Conservation (phyloP, 2,888 invertebrate genomes). For the Drosophila seclusa region DNA sequence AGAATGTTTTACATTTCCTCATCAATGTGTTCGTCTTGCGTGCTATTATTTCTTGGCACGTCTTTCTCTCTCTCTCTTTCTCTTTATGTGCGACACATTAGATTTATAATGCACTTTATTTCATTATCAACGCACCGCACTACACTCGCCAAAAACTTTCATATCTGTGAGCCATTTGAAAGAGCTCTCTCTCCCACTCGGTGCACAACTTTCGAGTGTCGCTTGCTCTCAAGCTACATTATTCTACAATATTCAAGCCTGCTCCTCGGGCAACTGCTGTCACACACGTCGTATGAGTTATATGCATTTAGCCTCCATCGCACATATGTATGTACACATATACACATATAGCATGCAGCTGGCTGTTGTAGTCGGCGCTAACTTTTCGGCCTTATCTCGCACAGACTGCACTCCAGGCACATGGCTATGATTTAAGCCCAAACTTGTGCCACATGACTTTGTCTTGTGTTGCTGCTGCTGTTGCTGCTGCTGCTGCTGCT, state of each 20-base stretch:
- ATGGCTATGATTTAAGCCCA: constrained; percentile 66
- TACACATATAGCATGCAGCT: constrained; percentile 10
- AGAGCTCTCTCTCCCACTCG: not conserved
- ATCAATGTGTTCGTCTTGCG: not conserved
- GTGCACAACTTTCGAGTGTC: constrained; percentile 34
- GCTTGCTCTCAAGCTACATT: constrained; percentile 8
- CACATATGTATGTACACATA: constrained; percentile 16
- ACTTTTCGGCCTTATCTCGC: constrained; percentile 64
- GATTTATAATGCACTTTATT: constrained; percentile 40
- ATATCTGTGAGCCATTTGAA: constrained; percentile 38
- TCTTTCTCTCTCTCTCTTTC: not conserved
- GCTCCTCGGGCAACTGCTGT: constrained; percentile 53
- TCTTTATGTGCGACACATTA: constrained; percentile 2
- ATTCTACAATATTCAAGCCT: constrained; percentile 11
- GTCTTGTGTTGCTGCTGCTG: constrained; percentile 30
- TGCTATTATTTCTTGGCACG: constrained; percentile 17
- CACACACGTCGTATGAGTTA: constrained; percentile 70
- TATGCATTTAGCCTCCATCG: constrained; percentile 46
- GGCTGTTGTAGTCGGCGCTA: constrained; percentile 42
- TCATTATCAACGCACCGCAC: constrained; percentile 39
- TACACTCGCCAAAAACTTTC: constrained; percentile 28
- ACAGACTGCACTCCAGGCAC: constrained; percentile 68
- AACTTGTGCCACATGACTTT: constrained; percentile 61
- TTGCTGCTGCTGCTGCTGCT: constrained; percentile 4
- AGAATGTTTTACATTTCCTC: not conserved